Evolutionary conservation across 2,888 invertebrate species (phyloP).

Genomic region (Drosophila prolongata): DNA sequence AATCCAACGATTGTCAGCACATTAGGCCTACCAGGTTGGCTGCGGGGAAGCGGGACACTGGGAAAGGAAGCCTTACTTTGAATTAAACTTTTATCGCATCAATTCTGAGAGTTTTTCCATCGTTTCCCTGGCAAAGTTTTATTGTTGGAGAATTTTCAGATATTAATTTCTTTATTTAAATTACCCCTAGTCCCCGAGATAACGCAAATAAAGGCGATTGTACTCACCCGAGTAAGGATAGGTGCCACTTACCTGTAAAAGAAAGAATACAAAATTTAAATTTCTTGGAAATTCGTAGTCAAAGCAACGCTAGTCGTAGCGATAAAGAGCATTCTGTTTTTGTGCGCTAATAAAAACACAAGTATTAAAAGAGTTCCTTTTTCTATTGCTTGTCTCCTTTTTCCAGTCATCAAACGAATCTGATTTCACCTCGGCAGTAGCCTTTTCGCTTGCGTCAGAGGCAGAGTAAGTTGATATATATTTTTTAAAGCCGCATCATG

Average conservation of each 20-base stretch:
- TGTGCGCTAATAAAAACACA: too few species aligned
- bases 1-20: conserved; percentile 73
- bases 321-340: neutral
- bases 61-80: conserved; percentile 14
- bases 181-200: conserved; percentile 50
- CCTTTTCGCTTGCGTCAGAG: neutral
- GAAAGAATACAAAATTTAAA: conserved; percentile 15
- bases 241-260: conserved; percentile 62
- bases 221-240: conserved; percentile 28
- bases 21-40: conserved; percentile 48
- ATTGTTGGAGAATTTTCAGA: conserved; percentile 50
- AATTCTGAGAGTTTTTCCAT: conserved; percentile 29
- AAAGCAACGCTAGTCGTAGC: neutral
- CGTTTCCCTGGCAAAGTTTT: conserved; percentile 59
- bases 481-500: conserved; percentile 1
- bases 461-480: neutral
- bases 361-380: neutral
- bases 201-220: conserved; percentile 52
- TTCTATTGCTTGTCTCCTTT: neutral
- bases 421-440: neutral
- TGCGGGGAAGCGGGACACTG: neutral
- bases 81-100: conserved; percentile 50
- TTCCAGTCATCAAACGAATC: neutral
- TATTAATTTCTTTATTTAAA: conserved; percentile 70
- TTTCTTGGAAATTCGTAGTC: conserved; percentile 3